A percentile compares a stretch with the other conserved stretches of the same genome.
phyloP scores from a whole-genome alignment of 2,797 vertebrate genomes.

The Margarornis squamiger region DNA sequence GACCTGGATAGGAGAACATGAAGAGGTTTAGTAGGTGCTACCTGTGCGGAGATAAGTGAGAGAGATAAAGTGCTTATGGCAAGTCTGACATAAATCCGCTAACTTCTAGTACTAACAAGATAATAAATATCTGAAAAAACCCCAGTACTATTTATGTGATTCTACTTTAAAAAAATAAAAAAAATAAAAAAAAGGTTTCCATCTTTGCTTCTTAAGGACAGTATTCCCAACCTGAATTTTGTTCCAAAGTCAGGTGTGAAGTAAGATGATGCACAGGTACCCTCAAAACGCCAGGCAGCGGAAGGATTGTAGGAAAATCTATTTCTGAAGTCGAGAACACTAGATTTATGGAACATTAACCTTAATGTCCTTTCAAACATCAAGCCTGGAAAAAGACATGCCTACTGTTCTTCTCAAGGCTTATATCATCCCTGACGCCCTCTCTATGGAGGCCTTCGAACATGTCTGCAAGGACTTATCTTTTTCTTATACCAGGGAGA shows the following conservation, averaged over 20 bases:
- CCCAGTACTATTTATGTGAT: not conserved
- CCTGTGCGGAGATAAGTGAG: not conserved
- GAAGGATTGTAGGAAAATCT: too few relatives aligned
- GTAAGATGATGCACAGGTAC: too few relatives aligned
- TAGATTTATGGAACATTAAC: too few relatives aligned
- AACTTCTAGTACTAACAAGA: not conserved
- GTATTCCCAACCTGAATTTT: not conserved
- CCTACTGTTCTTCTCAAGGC: too few relatives aligned
- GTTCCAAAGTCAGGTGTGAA: not conserved
- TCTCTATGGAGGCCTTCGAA: too few relatives aligned
- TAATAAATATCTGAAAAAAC: not conserved
- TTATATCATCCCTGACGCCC: too few relatives aligned
- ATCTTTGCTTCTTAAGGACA: not conserved
- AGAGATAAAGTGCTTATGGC: not conserved
- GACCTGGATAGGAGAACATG: not conserved
- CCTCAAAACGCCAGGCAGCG: too few relatives aligned
- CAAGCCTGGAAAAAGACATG: too few relatives aligned
- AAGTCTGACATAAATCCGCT: not conserved
- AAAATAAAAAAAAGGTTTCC: not conserved
- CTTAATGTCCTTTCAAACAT: too few relatives aligned
- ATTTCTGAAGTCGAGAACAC: too few relatives aligned
- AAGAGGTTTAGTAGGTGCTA: not conserved
- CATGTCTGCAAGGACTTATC: too few relatives aligned
- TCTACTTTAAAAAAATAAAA: not conserved
- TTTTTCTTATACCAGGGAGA: too few relatives aligned